Percentiles rank a stretch among this genome's conserved stretches.
These are phyloP conservation scores for Ailurus styani DNA, from an alignment of 2,113 vertebrate genomes.

Conservation along the genomic window DNA sequence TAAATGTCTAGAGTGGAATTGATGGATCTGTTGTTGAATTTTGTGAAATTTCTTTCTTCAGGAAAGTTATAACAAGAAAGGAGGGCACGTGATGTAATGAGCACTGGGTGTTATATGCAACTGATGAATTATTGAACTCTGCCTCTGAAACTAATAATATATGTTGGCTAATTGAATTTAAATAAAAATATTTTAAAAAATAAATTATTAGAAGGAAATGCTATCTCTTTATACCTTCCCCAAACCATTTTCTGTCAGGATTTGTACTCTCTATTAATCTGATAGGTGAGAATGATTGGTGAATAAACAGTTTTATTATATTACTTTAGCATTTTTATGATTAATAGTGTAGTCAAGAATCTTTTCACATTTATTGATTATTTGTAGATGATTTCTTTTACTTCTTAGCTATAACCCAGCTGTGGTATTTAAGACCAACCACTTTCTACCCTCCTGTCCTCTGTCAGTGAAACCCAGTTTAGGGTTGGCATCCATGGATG, in stretches of 20 bases:
- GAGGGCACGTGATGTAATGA: neutral
- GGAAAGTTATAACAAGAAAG: neutral
- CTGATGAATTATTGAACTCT: neutral
- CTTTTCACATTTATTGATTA: neutral
- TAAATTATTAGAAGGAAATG: slow-evolving; percentile 6
- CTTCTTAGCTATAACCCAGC: neutral
- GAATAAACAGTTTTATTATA: neutral
- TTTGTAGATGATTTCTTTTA: neutral
- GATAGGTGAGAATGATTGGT: neutral
- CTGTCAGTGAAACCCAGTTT: no score
- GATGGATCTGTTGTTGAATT: neutral
- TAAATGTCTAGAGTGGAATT: slow-evolving; percentile 12
- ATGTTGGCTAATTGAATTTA: neutral
- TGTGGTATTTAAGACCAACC: neutral
- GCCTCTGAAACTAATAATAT: neutral
- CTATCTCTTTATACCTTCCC: neutral
- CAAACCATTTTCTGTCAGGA: neutral
- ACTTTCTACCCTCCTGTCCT: neutral
- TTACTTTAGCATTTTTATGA: neutral
- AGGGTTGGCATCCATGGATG: rapidly evolving
- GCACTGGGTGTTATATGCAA: neutral
- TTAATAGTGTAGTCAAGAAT: neutral
- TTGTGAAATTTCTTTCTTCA: neutral
- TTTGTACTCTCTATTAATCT: neutral
- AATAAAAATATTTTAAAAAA: neutral